Conservation (phyloP, 2,888 invertebrate genomes). For the Cecidostiba fungosa region DNA sequence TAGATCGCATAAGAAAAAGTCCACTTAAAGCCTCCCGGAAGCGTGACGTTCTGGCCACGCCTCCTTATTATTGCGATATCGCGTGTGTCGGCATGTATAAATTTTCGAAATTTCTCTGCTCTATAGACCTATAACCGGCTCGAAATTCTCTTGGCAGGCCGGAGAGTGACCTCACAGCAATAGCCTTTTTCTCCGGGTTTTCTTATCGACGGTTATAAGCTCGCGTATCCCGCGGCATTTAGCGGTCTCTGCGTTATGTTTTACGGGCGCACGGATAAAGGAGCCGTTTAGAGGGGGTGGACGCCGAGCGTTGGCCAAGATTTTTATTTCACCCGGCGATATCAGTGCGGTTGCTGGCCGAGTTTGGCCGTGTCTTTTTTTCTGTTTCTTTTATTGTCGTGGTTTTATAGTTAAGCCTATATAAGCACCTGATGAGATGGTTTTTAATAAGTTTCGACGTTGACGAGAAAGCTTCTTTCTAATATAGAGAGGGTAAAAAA, state of each 20-base stretch:
- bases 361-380: neutral
- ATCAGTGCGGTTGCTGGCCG: neutral
- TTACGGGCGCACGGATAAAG: slow-evolving; percentile 26
- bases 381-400: neutral
- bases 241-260: neutral
- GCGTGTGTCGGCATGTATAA: slow-evolving; percentile 18
- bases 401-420: neutral
- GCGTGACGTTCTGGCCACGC: neutral
- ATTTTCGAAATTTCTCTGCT: slow-evolving; percentile 25
- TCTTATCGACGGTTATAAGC: slow-evolving; percentile 6
- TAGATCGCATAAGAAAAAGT: neutral
- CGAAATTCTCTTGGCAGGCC: neutral
- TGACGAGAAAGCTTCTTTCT: neutral
- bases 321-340: slow-evolving; percentile 22
- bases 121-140: neutral
- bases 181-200: neutral
- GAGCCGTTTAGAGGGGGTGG: neutral
- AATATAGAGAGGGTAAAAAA: neutral
- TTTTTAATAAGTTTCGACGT: neutral
- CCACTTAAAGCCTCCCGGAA: neutral
- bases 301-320: slow-evolving; percentile 5
- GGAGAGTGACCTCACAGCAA: slow-evolving; percentile 8
- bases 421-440: neutral
- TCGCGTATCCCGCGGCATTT: neutral
- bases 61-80: slow-evolving; percentile 27